These are phyloP conservation scores for Labeo rohita DNA, from an alignment of 2,113 vertebrate genomes.

Conservation along the genomic window DNA sequence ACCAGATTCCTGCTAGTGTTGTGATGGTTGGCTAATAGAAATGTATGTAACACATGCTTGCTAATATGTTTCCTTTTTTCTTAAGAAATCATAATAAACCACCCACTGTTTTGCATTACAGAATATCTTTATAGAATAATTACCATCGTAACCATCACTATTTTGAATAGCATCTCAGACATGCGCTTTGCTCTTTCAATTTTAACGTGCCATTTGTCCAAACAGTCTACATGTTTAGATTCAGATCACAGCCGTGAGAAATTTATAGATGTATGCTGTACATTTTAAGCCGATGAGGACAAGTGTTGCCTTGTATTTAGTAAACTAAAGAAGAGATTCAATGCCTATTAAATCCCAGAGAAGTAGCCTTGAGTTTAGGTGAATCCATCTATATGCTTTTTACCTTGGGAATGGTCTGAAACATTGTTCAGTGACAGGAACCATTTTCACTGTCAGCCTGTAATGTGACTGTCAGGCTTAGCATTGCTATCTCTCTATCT, in stretches of 20 bases:
- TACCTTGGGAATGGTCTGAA: slow-evolving; percentile 37
- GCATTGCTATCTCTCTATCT: slow-evolving; percentile 38
- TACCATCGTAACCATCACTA: neutral
- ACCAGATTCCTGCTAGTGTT: neutral
- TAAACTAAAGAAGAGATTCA: slow-evolving; percentile 18
- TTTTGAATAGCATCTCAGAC: neutral
- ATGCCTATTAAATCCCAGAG: slow-evolving; percentile 1
- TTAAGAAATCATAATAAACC: neutral
- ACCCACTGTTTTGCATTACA: neutral
- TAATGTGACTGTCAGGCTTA: slow-evolving; percentile 48
- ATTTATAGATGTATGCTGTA: slow-evolving; percentile 6
- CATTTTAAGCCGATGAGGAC: slow-evolving; percentile 28
- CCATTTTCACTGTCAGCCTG: slow-evolving; percentile 44
- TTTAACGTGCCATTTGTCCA: neutral
- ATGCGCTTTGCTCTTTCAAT: neutral
- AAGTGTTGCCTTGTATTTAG: neutral
- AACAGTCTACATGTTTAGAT: neutral
- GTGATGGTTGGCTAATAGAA: neutral
- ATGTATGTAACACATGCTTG: neutral
- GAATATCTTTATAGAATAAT: neutral
- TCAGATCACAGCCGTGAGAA: neutral
- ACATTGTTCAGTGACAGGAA: slow-evolving; percentile 36
- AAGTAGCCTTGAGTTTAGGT: slow-evolving; percentile 35
- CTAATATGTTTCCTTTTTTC: neutral
- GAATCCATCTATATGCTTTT: slow-evolving; percentile 41